Evolutionary conservation across 2,113 vertebrate genomes (phyloP), one percentile per base, ranked within the genome.

Genomic region (Cariama cristata): DNA sequence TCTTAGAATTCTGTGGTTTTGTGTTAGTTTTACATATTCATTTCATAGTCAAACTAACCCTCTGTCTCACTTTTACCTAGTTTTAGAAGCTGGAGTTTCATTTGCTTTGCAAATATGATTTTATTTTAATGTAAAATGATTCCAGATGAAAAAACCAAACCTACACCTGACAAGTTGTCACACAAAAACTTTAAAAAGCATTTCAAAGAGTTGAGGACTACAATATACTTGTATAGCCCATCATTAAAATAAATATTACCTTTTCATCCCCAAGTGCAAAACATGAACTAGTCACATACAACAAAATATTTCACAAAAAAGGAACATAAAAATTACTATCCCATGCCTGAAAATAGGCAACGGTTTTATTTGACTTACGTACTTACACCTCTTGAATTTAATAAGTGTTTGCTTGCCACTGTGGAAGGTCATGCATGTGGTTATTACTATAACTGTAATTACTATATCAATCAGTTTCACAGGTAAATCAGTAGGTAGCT

Each of bases 81-180:
- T 59, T 95, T 88, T 71, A 86, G 73, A 95, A 89, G 50, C 8
- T 72, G 22, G 9, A 53, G 35, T 90, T 95, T 62, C 26, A 75
- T 91, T 95, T 96, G 67, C n/a, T 86, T 96, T 90, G 50, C 59
- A 93, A 88, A 90, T 88, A 53, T 67, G 47, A 38, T 58, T 80
- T 86, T 62, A 27, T 86, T 83, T 83, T 76, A 69, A 80, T 74
- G 26, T 50, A 84, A 90, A 92, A 86, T 59, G 2, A 59, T 86
- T 80, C 63, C 45, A 80, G 59, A 86, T 42, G 17, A 63, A 84
- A 77, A 81, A 67, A 28, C 2, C 20, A 79, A 91, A 19, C 33
- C 63, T 28, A 89, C 6, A 44, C 13, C 26, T 84, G 83, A 71
- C 8, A 93, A 84, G 84, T 68, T 81, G 38, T 80, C 88, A 76